Evolutionary conservation across 2,888 invertebrate genomes (phyloP), one percentile per base, ranked within the genome.

Genomic region (Andrena haemorrhoa): DNA sequence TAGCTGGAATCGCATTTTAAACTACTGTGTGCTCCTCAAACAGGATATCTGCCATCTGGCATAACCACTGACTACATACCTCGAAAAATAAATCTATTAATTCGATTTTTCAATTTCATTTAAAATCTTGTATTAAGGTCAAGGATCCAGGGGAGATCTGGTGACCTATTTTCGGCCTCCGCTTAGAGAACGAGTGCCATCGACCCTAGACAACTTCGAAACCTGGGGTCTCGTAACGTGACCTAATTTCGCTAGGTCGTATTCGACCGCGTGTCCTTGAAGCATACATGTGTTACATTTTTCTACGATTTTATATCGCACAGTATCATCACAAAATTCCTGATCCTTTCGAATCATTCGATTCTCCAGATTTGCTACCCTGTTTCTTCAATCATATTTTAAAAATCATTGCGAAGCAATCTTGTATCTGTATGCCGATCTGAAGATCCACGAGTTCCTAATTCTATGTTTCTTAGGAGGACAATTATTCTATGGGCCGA

Each of bases 201-300:
- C 83, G 81, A 83, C 76, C 78, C 66, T 82, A 49, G 51, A 75
- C 66, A 77, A 80, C 73, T 33, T 74, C 63, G 75, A 74, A 75
- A 75, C 70, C 31, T 73, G 70, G 69, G 61, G 79, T 79, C 75
- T 70, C 31, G 53, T 56, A 74, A 66, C 79, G 80, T 82, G 88
- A 88, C 85, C 85, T 61, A 86, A 64, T 83, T 88, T 64, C 41
- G 16, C 16, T 20, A 20, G 26, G 58, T 53, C 58, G 64, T 58
- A 72, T 16, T 41, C 51, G 71, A 53, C 70, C 68, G 51, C 60
- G 71, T 83, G 66, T 61, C 69, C 66, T 61, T 70, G 76, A 76
- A 84, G 81, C 79, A 79, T 71, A 75, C 10, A 47, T 20, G 16
- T 51, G 49, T 26, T 53, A n/a, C 20, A 41, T 41, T 41, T 41